Evolutionary conservation across 1,140 invertebrate genomes (phyloP).

Genomic region (Camponotus vicinus): DNA sequence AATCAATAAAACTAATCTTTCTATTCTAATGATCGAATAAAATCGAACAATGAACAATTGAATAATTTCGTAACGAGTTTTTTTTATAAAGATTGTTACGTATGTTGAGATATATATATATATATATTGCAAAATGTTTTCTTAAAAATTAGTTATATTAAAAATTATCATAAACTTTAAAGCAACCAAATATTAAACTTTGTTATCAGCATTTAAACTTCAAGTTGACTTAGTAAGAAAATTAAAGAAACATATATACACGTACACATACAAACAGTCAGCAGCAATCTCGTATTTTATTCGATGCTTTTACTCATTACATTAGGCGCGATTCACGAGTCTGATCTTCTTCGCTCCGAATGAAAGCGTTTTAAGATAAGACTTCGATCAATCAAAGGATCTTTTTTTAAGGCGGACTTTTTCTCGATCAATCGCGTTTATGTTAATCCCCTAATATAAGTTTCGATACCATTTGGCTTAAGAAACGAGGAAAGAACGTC

Average conservation of each 20-base stretch:
- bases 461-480: neutral
- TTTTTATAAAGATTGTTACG: neutral
- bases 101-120: too few species aligned
- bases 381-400: constrained; percentile 57
- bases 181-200: neutral
- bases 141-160: neutral
- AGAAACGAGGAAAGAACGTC: neutral
- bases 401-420: constrained; percentile 34
- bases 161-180: neutral
- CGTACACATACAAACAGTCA: neutral
- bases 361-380: constrained; percentile 50
- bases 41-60: neutral
- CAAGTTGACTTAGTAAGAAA: constrained; percentile 49
- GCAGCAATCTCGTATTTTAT: constrained; percentile 22
- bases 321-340: constrained; percentile 23
- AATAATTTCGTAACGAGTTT: neutral
- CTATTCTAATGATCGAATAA: neutral
- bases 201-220: neutral
- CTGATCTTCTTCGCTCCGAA: constrained; percentile 27
- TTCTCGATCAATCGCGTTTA: constrained; percentile 41
- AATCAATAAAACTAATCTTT: constrained; percentile 32
- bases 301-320: constrained; percentile 49
- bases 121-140: neutral
- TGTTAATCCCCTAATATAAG: constrained; percentile 44
- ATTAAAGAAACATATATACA: neutral